Evolutionary conservation across 2,888 invertebrate species (phyloP), one percentile per base, ranked within the genome.

Genomic region (Drosophila falleni): DNA sequence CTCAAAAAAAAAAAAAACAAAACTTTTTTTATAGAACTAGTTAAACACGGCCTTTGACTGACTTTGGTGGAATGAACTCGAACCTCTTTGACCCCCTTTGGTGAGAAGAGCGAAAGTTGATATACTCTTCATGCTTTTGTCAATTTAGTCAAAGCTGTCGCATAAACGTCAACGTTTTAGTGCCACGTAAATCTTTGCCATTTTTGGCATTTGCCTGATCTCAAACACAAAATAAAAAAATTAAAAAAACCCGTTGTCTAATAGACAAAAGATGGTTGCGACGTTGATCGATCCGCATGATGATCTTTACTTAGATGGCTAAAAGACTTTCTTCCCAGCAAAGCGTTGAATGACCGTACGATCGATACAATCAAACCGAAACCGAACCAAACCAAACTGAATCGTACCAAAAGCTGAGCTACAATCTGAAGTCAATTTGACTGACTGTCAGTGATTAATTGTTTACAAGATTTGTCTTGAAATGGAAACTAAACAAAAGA

Each of bases 121-220:
- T 50, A 15, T 41, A 42, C 54, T 62, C 35, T 31, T 42, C 11
- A 39, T 39, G 35, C 26, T 37, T 16, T 46, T 49, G 61, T 70
- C 58, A 74, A 50, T 78, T 84, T 84, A 81, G 85, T 72, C 78
- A 81, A 63, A 54, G 65, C 81, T 56, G 78, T 83, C 84, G 84
- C 81, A 80, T 77, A 59, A 73, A 47, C 35, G 58, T 16, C 67
- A 33, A 55, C 64, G 58, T 54, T 75, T 75, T 60, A 64, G 37
- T 59, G 69, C 71, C 66, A 74, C 81, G 78, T 51, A 51, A 71
- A 76, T 59, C 50, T 47, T 72, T 63, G 68, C 77, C 72, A 83
- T 82, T 83, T 86, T 31, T 47, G 66, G 76, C 55, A 47, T 61
- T 74, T 55, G 42, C 42, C 13, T 3, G 44, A 44, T 44, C 39